Evolutionary conservation across 1,140 invertebrate species (phyloP).

Genomic region (Tribolium madens): DNA sequence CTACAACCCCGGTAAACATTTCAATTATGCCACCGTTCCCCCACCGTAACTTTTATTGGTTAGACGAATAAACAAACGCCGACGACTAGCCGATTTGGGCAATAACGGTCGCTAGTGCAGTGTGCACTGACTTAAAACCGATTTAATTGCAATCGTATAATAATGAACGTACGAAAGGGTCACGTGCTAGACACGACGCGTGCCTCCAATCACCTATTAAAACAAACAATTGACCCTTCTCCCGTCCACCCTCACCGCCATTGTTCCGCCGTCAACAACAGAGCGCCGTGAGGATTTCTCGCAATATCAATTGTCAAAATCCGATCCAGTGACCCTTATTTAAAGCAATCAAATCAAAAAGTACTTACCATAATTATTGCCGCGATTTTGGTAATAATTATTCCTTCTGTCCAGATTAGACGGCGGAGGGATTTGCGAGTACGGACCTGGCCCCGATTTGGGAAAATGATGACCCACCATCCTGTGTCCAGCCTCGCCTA

Average conservation of each 20-base stretch:
- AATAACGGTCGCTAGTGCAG: constrained; percentile 32
- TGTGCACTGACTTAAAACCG: constrained; percentile 49
- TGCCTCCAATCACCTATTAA: constrained; percentile 56
- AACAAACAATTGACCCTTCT: constrained; percentile 54
- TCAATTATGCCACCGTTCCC: background rate
- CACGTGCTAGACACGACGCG: constrained; percentile 41
- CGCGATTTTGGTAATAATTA: constrained; percentile 36
- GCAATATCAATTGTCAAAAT: constrained; percentile 5
- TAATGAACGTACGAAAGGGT: constrained; percentile 26
- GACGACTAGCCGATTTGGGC: constrained; percentile 4
- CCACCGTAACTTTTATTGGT: background rate
- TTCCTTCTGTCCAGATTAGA: constrained; percentile 50
- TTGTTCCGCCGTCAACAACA: constrained; percentile 49
- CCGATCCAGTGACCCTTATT: background rate
- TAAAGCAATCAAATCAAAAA: background rate
- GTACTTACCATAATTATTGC: constrained; percentile 21
- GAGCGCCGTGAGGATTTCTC: background rate
- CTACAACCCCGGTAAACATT: background rate
- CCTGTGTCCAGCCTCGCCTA: constrained; percentile 77
- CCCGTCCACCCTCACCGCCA: constrained; percentile 40
- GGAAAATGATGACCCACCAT: constrained; percentile 69
- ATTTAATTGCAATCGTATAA: constrained; percentile 47
- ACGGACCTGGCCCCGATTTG: constrained; percentile 47
- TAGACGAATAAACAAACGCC: constrained; percentile 17
- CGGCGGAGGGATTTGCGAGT: constrained; percentile 58